These are phyloP conservation scores for Python bivittatus DNA, from an alignment of 2,113 vertebrate genomes.

Conservation along the genomic window DNA sequence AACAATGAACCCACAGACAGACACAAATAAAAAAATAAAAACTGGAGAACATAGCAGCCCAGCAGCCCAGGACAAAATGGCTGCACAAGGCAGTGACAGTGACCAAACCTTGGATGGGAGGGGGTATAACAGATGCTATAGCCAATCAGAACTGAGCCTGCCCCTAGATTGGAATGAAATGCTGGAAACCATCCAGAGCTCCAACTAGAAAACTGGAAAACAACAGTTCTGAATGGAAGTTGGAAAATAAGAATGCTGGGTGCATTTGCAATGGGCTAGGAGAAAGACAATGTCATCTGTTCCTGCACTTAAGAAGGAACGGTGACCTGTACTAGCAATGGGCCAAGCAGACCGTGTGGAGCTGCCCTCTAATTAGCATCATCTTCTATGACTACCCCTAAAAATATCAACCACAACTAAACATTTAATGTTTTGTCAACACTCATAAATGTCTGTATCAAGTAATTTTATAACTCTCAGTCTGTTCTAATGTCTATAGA, in stretches of 20 bases:
- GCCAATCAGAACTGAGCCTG: too few species aligned
- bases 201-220: neutral
- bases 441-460: neutral
- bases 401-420: neutral
- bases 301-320: neutral
- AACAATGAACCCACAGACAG: too few species aligned
- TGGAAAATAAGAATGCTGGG: neutral
- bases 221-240: neutral
- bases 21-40: too few species aligned
- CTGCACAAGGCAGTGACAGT: too few species aligned
- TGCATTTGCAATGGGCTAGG: neutral
- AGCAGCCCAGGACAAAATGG: too few species aligned
- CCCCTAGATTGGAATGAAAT: too few species aligned
- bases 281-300: neutral
- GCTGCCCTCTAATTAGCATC: neutral
- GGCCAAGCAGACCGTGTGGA: neutral
- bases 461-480: neutral
- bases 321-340: neutral
- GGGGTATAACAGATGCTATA: too few species aligned
- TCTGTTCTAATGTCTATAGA: neutral
- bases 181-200: too few species aligned
- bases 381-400: neutral
- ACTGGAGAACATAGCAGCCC: too few species aligned
- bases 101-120: too few species aligned
- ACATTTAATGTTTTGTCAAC: neutral